Evolutionary conservation across 2,797 vertebrate genomes (phyloP), one percentile per base, ranked within the genome.

Genomic region (Emydoidea blandingii): DNA sequence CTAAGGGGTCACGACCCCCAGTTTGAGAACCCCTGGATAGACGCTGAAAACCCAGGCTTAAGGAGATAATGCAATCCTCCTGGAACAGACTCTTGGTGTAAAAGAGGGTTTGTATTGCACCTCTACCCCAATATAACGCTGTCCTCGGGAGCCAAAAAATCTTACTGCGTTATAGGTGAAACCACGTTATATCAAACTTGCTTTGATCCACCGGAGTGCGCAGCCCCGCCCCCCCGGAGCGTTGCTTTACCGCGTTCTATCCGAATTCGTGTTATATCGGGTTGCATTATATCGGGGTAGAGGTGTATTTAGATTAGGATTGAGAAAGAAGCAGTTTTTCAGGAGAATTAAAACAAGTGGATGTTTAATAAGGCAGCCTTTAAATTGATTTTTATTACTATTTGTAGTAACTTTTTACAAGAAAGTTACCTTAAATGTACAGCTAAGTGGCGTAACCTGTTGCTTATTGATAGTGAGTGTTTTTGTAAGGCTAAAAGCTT

Each of bases 41-140:
- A 83, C 59, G 78, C 88, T 68, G 89, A 5, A 12, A n/a, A 37
- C 84, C 84, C 11, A 27, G 53, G 74, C 41, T 8, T 56, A 54
- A 81, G 85, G 34, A 12, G 83, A 91, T 57, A 25, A 59, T 54
- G 12, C 37, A 18, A 10, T 90, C 74, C 85, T 89, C 15, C 93
- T 90, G 94, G 85, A 94, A 88, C 93, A 29, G 4, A 57, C 81
- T 49, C 2, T 1, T 68, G 81, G 41, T 57, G 88, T 72, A 81
- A 88, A 47, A 19, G 80, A 85, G 82, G 52, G 44, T 93, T 95
- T 96, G 79, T 91, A 86, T 95, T 87, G 6, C 44, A 44, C 44
- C 44, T 44, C 44, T 44, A 44, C 44, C 44, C 44, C 44, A 44
- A 44, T 44, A 44, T 2, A 44, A 44, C 44, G 44, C 44, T 44